Percentiles rank a stretch among this genome's conserved stretches.
phyloP scores from a whole-genome alignment of 2,888 invertebrate species.

The Enchytraeus crypticus region DNA sequence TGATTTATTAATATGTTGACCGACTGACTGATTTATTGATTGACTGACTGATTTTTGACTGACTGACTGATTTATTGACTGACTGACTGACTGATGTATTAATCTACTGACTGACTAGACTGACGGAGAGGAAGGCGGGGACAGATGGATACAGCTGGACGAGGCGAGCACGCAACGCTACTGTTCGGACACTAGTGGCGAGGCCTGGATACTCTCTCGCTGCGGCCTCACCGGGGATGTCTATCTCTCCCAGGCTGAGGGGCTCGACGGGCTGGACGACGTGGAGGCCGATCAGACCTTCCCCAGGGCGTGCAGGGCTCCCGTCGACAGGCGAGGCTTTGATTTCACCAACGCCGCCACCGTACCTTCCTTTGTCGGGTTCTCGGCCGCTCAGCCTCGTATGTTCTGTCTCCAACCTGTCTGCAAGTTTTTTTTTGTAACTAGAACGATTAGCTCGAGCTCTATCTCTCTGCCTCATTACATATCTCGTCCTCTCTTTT shows the following conservation, averaged over 20 bases:
- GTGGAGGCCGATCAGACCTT: conserved; percentile 28
- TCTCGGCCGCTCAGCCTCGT: conserved; percentile 20
- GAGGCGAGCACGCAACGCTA: conserved; percentile 62
- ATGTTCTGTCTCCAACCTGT: too few relatives aligned
- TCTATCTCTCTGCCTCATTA: too few relatives aligned
- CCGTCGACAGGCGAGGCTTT: conserved; percentile 51
- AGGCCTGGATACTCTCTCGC: conserved; percentile 65
- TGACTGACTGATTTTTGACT: too few relatives aligned
- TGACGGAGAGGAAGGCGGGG: conserved; percentile 66
- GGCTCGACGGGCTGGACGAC: background rate
- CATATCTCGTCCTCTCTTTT: too few relatives aligned
- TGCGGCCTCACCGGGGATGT: conserved; percentile 55
- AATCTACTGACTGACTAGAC: too few relatives aligned
- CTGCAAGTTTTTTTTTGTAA: too few relatives aligned
- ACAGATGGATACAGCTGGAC: conserved; percentile 83
- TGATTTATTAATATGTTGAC: too few relatives aligned
- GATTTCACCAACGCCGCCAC: conserved; percentile 54
- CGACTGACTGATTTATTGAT: too few relatives aligned
- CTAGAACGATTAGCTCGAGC: too few relatives aligned
- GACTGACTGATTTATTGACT: too few relatives aligned
- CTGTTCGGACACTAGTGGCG: conserved; percentile 58
- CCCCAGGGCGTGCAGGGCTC: conserved; percentile 27
- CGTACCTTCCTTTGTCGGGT: conserved; percentile 29
- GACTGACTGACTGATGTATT: too few relatives aligned
- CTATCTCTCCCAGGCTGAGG: conserved; percentile 22